Evolutionary conservation across 2,797 vertebrate genomes (phyloP).

Genomic region (Betta splendens): DNA sequence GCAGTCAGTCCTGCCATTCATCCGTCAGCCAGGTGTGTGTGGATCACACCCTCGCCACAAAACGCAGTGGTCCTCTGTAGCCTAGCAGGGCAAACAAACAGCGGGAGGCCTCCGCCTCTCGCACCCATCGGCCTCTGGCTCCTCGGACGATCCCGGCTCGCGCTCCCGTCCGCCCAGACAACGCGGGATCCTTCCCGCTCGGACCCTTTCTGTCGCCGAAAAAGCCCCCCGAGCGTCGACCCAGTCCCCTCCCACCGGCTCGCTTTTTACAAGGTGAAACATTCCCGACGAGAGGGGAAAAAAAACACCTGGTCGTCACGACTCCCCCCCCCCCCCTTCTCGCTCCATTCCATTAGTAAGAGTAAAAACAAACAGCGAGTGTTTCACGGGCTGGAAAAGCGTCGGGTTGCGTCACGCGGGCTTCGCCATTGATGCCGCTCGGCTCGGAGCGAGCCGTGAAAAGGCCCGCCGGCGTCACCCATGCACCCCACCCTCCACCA

Average conservation of each 20-base stretch:
- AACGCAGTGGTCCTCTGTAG: conserved; percentile 38
- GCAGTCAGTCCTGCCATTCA: conserved; percentile 73
- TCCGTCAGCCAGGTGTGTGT: conserved; percentile 63
- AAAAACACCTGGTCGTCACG: conserved; percentile 81
- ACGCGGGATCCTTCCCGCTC: conserved; percentile 50
- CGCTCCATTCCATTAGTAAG: conserved; percentile 69
- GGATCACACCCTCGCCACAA: conserved; percentile 58
- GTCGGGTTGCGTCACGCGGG: conserved; percentile 71
- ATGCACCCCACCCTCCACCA: conserved; percentile 68
- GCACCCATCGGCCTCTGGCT: conserved; percentile 40
- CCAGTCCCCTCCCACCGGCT: conserved; percentile 67
- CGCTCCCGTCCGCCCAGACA: conserved; percentile 48
- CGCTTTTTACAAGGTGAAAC: conserved; percentile 84
- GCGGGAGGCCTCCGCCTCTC: conserved; percentile 19
- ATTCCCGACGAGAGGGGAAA: conserved; percentile 72
- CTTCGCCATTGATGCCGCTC: conserved; percentile 65
- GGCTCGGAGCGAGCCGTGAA: conserved; percentile 75
- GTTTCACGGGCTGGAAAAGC: conserved; percentile 74
- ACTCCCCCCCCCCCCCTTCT: conserved; percentile 59
- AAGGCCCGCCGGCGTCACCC: conserved; percentile 57
- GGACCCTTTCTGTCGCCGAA: conserved; percentile 45
- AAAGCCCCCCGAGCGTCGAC: conserved; percentile 64
- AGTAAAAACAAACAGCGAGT: conserved; percentile 78
- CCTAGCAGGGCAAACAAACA: conserved; percentile 40
- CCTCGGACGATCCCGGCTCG: conserved; percentile 42